Percentiles rank a stretch among this genome's conserved stretches.
These are phyloP conservation scores for Rhynchotus rufescens DNA, from an alignment of 2,797 vertebrate genomes.

Conservation along the genomic window DNA sequence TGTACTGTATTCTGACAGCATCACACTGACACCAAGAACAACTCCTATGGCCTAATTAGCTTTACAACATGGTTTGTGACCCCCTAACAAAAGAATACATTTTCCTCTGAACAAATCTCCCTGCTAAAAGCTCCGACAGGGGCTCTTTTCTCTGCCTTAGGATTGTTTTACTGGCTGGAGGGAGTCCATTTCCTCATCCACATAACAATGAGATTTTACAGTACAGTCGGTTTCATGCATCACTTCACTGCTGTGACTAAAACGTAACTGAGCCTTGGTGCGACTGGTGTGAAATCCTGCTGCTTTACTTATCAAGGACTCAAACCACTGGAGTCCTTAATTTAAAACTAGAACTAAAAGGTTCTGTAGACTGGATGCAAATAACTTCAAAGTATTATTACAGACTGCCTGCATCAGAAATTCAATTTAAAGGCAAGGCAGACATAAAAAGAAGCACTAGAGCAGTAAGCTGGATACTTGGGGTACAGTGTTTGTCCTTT, in stretches of 20 bases:
- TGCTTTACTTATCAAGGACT: constrained; percentile 36
- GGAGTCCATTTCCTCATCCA: neutral
- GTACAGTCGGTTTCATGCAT: constrained; percentile 52
- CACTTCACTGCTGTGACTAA: constrained; percentile 55
- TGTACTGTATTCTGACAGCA: neutral
- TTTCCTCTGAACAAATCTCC: neutral
- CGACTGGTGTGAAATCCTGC: constrained; percentile 55
- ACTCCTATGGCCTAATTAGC: neutral
- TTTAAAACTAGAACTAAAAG: constrained; percentile 67
- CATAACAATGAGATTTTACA: constrained; percentile 49
- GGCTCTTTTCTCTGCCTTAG: neutral
- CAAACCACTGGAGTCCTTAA: constrained; percentile 48
- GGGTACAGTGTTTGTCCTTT: neutral
- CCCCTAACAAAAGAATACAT: neutral
- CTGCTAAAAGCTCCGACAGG: neutral
- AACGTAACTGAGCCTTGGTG: constrained; percentile 2
- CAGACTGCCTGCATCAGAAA: constrained; percentile 15
- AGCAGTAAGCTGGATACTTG: neutral
- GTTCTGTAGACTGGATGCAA: constrained; percentile 47
- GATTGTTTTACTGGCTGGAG: constrained; percentile 20
- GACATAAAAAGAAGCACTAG: neutral
- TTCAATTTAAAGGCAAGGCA: constrained; percentile 39
- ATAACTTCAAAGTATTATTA: constrained; percentile 30
- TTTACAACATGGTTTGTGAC: neutral
- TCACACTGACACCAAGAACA: neutral